Evolutionary conservation across 2,113 vertebrate species (phyloP).

Genomic region (Cardinalis cardinalis): DNA sequence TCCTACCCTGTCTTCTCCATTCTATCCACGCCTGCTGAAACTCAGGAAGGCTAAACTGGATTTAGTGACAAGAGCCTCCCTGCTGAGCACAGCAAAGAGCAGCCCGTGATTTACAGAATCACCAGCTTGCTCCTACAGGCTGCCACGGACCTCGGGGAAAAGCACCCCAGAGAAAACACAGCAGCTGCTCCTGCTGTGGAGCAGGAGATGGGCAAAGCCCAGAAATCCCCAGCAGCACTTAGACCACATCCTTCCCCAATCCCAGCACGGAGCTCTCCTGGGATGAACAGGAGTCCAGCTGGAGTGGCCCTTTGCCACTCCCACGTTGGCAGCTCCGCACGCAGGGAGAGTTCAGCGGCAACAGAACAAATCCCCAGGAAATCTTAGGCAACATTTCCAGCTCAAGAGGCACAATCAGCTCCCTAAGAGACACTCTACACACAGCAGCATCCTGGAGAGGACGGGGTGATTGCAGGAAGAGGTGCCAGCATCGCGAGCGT

Average conservation of each 20-base stretch:
- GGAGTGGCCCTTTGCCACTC: neutral
- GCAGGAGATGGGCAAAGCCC: neutral
- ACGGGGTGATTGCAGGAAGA: neutral
- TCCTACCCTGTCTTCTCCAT: neutral
- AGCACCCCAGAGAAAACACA: neutral
- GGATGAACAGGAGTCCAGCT: neutral
- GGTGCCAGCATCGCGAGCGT: neutral
- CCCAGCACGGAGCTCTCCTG: neutral
- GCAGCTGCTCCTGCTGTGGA: neutral
- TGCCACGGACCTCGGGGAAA: neutral
- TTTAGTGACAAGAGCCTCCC: slow-evolving; percentile 8
- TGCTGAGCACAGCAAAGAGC: slow-evolving; percentile 2
- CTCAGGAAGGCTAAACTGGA: neutral
- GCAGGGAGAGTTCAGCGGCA: neutral
- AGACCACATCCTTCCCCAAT: neutral
- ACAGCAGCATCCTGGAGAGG: neutral
- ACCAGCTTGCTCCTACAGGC: neutral
- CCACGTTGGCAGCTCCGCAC: neutral
- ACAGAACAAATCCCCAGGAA: neutral
- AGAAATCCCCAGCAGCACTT: neutral
- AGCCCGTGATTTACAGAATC: neutral
- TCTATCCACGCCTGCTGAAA: neutral
- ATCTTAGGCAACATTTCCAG: neutral
- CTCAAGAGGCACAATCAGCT: neutral
- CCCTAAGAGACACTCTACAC: neutral